Conservation (phyloP, 2,888 invertebrate genomes). For the Cremastobaeus sp. region DNA sequence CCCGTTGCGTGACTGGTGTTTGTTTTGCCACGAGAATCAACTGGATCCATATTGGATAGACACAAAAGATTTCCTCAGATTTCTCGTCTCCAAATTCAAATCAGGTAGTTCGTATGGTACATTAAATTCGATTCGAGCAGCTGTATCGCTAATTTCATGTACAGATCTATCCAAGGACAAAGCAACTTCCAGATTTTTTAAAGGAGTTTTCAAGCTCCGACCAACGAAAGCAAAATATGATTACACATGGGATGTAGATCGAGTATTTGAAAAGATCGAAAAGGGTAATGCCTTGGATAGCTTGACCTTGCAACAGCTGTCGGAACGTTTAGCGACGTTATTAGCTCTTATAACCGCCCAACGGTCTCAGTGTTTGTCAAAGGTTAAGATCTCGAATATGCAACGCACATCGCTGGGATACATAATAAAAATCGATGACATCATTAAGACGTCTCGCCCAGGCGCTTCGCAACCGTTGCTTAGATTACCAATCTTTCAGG, state of each 20-base stretch:
- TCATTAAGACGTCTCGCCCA: not conserved
- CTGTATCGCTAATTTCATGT: conserved; percentile 23
- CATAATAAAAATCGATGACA: not conserved
- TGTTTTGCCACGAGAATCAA: not conserved
- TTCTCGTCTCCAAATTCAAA: not conserved
- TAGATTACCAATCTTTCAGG: not conserved
- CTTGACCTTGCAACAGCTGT: conserved; percentile 2
- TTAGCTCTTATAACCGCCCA: conserved; percentile 30
- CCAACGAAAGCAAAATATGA: conserved; percentile 27
- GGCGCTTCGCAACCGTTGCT: not conserved
- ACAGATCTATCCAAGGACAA: conserved; percentile 6
- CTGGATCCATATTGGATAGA: not conserved
- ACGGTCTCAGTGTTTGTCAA: not conserved
- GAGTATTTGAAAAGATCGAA: conserved; percentile 31
- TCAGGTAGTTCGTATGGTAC: not conserved
- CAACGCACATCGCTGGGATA: not conserved
- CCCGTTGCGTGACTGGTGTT: not conserved
- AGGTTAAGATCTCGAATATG: not conserved
- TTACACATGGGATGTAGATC: conserved; percentile 39
- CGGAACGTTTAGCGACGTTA: not conserved
- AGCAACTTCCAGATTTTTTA: conserved; percentile 28
- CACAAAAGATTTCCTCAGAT: not conserved
- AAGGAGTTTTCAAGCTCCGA: conserved; percentile 23
- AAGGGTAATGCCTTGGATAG: conserved; percentile 7
- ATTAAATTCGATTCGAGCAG: not conserved